A percentile compares a stretch with the other conserved stretches of the same genome.
Conservation (phyloP, 1,140 invertebrate genomes). For the Listronotus bonariensis region DNA sequence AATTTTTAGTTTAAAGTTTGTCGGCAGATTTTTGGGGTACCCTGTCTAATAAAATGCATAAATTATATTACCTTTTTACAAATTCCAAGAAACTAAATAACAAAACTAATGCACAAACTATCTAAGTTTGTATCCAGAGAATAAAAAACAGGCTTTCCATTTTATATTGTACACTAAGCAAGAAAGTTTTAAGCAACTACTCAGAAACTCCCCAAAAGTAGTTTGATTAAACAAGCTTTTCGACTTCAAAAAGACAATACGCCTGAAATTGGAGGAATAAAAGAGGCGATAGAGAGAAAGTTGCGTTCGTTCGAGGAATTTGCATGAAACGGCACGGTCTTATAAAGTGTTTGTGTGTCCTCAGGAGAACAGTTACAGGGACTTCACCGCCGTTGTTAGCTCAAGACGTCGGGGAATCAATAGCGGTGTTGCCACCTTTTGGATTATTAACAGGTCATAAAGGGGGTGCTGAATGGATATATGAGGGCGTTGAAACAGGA, state of each 20-base stretch:
- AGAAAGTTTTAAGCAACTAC: conserved; percentile 24
- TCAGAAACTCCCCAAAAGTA: conserved; percentile 11
- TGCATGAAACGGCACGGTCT: conserved; percentile 19
- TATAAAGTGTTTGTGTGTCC: conserved; percentile 26
- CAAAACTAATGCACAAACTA: no score
- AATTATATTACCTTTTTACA: no score
- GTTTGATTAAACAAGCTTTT: conserved; percentile 33
- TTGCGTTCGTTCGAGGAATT: conserved; percentile 20
- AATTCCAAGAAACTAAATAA: no score
- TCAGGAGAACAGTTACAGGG: conserved; percentile 22
- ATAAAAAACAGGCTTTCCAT: no score
- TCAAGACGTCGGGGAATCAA: conserved; percentile 18
- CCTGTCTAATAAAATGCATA: no score
- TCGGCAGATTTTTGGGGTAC: no score
- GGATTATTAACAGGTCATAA: conserved; percentile 30
- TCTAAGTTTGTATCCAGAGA: no score
- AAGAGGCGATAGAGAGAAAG: conserved; percentile 11
- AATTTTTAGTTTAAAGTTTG: no score
- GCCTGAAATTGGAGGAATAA: conserved; percentile 28
- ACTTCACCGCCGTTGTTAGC: conserved; percentile 20
- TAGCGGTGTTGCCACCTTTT: conserved; percentile 29
- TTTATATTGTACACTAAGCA: conserved; percentile 6
- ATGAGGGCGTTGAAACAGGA: neutral
- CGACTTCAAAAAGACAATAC: conserved; percentile 33
- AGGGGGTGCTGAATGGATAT: conserved; percentile 11